Base-by-base conservation (phyloP, 2,113 vertebrate genomes). In the Clarias macrocephalus region DNA sequence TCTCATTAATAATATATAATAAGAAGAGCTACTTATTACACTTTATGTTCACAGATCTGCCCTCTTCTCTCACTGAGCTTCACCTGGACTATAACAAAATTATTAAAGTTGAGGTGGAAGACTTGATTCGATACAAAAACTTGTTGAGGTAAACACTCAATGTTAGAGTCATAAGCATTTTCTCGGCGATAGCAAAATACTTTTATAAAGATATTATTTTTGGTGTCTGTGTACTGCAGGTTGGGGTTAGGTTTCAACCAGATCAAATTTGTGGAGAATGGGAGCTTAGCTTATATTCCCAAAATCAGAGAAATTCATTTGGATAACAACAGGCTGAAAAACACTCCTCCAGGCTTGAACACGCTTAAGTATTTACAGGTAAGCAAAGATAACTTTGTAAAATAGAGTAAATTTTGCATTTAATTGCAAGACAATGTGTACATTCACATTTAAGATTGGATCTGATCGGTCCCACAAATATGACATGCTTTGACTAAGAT, bases 51-150 rank as follows among this genome's bases (percentile, higher is more conserved):
- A 77, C 94, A 99, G 93, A 87, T 88, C 87, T 99, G 73, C 98
- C 98, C 42, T 90, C 97, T 21, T 96, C 96, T 65, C 95, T 99
- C 60, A 91, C 96, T 76, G 97, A 99, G 83, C 96, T 99, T 89
- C 97, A 97, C 82, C 93, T 99, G 93, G 98, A 99, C 87, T 96
- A 96, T 92, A 99, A 99, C 88, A 98, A 97, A 94, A 99, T 99
- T 88, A 91, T 95, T 42, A 93, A 95, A 89, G 94, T 99, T 0
- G 98, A 99, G 91, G 83, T 97, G 0, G 98, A 99, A 87, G 98
- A 99, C 92, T 97, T 99, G 89, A 96, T 95, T 86, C 95, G 96
- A 84, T 98, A 99, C 86, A 98, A 96, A 95, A 96, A 97, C 84
- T 93, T 99, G 37, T 95, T 96, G 92, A 97, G 97, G 98, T 99